Percentiles rank a stretch among this genome's conserved stretches.
Evolutionary conservation across 2,797 vertebrate species (phyloP).

Genomic region (Xiphorhynchus erythropygius): DNA sequence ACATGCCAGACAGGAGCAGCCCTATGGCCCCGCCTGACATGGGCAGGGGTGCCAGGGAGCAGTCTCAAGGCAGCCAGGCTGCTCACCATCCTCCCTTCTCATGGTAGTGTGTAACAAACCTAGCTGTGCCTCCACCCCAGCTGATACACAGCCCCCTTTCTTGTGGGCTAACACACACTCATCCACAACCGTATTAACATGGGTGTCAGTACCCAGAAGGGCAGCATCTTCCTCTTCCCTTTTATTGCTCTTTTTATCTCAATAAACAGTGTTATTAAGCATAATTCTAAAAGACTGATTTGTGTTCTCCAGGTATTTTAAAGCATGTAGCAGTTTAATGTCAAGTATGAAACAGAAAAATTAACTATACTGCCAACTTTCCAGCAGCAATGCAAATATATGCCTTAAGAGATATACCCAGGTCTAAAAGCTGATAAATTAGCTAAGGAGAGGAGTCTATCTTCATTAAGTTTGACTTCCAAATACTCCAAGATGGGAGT

Average conservation of each 20-base stretch:
- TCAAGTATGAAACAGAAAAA: not conserved
- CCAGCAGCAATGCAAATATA: not conserved
- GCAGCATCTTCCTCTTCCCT: not conserved
- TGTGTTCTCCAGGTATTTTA: not conserved
- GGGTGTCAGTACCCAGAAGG: not conserved
- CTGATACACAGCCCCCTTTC: fast-evolving
- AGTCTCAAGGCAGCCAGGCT: not conserved
- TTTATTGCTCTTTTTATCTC: not conserved
- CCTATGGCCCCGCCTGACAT: fast-evolving
- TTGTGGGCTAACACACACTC: not conserved
- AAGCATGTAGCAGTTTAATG: not conserved
- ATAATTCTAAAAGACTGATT: not conserved
- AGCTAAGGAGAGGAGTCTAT: conserved; percentile 19
- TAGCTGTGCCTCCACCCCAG: fast-evolving
- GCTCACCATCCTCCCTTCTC: not conserved
- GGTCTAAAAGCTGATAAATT: conserved; percentile 31
- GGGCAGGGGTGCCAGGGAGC: not conserved
- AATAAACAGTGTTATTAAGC: not conserved
- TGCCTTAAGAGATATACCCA: not conserved
- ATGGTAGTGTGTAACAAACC: fast-evolving
- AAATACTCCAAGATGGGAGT: conserved; percentile 15
- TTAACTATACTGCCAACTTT: not conserved
- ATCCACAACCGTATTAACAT: not conserved
- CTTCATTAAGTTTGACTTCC: conserved; percentile 40
- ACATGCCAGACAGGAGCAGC: fast-evolving